Evolutionary conservation across 2,797 vertebrate genomes (phyloP).

Genomic region (Poecilia velifera): DNA sequence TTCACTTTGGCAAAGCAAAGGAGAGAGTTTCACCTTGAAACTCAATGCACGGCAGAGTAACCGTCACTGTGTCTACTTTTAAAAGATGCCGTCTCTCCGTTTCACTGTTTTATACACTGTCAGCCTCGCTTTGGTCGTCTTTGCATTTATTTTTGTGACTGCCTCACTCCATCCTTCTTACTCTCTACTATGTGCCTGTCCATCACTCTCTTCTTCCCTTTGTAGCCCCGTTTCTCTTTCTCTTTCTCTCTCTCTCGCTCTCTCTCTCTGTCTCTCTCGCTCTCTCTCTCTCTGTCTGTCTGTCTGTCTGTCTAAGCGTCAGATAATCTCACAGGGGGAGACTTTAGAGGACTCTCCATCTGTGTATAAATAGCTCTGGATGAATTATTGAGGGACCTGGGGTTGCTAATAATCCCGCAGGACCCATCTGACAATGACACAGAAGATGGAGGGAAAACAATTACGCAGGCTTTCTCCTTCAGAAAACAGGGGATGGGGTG

Average conservation of each 20-base stretch:
- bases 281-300: conserved; percentile 65
- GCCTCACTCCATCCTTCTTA: conserved; percentile 57
- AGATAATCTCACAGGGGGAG: conserved; percentile 84
- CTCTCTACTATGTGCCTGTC: conserved; percentile 58
- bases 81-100: conserved; percentile 51
- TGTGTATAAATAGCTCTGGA: conserved; percentile 87
- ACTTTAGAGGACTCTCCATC: conserved; percentile 85
- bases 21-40: conserved; percentile 83
- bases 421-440: conserved; percentile 86
- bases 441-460: conserved; percentile 86
- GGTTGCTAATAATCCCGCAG: conserved; percentile 86
- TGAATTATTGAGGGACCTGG: conserved; percentile 86
- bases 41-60: conserved; percentile 74
- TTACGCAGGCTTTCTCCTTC: conserved; percentile 82
- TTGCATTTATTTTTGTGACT: conserved; percentile 62
- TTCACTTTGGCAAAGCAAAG: conserved; percentile 78
- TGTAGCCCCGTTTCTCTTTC: conserved; percentile 55
- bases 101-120: conserved; percentile 50
- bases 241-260: conserved; percentile 62
- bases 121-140: conserved; percentile 51
- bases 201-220: conserved; percentile 57
- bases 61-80: conserved; percentile 78
- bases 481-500: conserved; percentile 65
- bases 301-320: conserved; percentile 77
- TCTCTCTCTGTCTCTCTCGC: conserved; percentile 61